Conservation (phyloP, 2,888 invertebrate species). For the Gari tellinella region DNA sequence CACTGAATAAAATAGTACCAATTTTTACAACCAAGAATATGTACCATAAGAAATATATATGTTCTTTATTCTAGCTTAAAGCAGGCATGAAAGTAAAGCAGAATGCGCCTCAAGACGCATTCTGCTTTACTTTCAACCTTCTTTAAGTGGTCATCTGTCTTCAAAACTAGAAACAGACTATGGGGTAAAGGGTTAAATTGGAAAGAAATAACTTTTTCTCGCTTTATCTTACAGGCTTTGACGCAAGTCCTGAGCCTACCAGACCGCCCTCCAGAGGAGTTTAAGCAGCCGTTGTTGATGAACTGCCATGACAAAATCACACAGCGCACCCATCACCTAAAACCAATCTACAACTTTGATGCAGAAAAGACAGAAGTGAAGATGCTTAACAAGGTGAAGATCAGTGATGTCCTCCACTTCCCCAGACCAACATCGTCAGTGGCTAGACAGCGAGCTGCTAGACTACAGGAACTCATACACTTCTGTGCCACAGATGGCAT, state of each 20-base stretch:
- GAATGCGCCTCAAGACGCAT: too few species aligned
- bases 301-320: constrained; percentile 78
- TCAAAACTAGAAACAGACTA: too few species aligned
- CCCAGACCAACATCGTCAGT: constrained; percentile 67
- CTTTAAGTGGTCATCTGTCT: too few species aligned
- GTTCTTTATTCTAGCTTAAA: too few species aligned
- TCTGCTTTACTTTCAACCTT: too few species aligned
- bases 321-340: constrained; percentile 77
- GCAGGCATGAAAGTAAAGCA: too few species aligned
- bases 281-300: constrained; percentile 77
- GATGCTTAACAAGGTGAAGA: constrained; percentile 77
- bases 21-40: too few species aligned
- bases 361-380: constrained; percentile 75
- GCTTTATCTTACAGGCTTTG: constrained; percentile 51
- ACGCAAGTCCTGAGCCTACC: constrained; percentile 74
- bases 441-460: constrained; percentile 77
- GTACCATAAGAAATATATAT: too few species aligned
- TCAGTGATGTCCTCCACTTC: constrained; percentile 59
- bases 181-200: too few species aligned
- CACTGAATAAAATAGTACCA: too few species aligned
- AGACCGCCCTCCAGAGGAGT: constrained; percentile 65
- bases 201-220: not conserved
- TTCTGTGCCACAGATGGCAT: constrained; percentile 80
- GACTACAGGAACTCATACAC: constrained; percentile 82
- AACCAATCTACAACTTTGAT: constrained; percentile 76